Percentiles rank a stretch among this genome's conserved stretches.
Conservation (phyloP, 2,888 invertebrate species). For the Drosophila siamana region DNA sequence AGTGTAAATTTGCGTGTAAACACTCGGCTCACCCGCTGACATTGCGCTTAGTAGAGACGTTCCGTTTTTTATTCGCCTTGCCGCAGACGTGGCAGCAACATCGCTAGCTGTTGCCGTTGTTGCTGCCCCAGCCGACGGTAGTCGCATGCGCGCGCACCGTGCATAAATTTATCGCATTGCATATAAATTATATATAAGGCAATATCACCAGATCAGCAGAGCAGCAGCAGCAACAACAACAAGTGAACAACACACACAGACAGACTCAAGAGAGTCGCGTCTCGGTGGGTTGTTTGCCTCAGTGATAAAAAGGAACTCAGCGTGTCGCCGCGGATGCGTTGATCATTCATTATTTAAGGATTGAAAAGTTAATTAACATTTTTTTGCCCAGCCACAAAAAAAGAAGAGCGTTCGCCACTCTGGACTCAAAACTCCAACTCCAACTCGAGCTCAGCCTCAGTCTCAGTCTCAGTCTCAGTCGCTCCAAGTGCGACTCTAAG, state of each 20-base stretch:
- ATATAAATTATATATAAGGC: slow-evolving; percentile 82
- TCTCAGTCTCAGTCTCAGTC: no score
- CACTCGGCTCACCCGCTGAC: slow-evolving; percentile 85
- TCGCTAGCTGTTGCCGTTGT: neutral
- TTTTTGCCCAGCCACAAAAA: slow-evolving; percentile 79
- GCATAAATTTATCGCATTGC: slow-evolving; percentile 82
- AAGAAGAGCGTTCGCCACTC: slow-evolving; percentile 45
- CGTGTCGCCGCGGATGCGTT: slow-evolving; percentile 85
- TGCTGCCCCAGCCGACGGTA: slow-evolving; percentile 33
- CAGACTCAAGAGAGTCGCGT: slow-evolving; percentile 18
- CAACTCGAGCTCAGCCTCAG: neutral
- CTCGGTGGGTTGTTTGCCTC: slow-evolving; percentile 38
- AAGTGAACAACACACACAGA: slow-evolving; percentile 26
- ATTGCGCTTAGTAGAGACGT: slow-evolving; percentile 74
- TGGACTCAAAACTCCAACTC: slow-evolving; percentile 15
- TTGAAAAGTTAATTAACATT: slow-evolving; percentile 86
- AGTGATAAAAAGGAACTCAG: slow-evolving; percentile 85
- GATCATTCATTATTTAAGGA: slow-evolving; percentile 86
- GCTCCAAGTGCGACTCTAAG: no score
- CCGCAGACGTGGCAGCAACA: slow-evolving; percentile 49
- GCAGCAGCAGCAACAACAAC: slow-evolving; percentile 34
- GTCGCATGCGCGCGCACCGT: slow-evolving; percentile 73
- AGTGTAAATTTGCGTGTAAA: slow-evolving; percentile 86
- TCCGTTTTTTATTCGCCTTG: slow-evolving; percentile 41
- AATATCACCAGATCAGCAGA: slow-evolving; percentile 76